Evolutionary conservation across 2,113 vertebrate genomes (phyloP).

Genomic region (Clupea harengus): DNA sequence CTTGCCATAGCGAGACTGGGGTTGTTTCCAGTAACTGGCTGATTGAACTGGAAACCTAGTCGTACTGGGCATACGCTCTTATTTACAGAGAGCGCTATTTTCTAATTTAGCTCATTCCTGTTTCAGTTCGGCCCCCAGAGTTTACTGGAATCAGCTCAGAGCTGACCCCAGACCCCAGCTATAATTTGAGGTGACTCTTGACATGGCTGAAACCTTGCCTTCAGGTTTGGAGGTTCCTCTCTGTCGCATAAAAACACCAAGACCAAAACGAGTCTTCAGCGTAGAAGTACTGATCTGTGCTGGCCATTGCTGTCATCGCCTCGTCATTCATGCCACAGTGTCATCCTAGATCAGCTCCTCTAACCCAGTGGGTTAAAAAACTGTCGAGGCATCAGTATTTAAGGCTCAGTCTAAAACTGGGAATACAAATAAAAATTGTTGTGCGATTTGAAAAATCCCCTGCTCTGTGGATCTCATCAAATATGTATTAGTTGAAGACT

Average conservation of each 20-base stretch:
- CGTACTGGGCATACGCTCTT: not conserved
- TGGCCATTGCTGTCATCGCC: no score
- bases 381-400: not conserved
- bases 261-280: not conserved
- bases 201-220: constrained; percentile 4
- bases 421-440: not conserved
- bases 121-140: not conserved
- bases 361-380: not conserved
- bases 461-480: constrained; percentile 1
- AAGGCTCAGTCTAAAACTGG: not conserved
- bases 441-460: not conserved
- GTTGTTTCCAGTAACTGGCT: not conserved
- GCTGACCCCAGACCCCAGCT: constrained; percentile 2
- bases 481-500: not conserved
- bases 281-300: not conserved
- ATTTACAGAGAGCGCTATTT: constrained; percentile 3
- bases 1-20: not conserved
- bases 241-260: not conserved
- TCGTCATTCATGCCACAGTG: not conserved
- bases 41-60: not conserved
- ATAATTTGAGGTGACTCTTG: not conserved
- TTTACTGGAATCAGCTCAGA: not conserved
- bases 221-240: not conserved
- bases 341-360: not conserved
- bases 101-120: not conserved